Percentiles rank a stretch among this genome's conserved stretches.
These are phyloP conservation scores for Thaumatotibia leucotreta DNA, from an alignment of 1,140 invertebrate genomes.

Conservation along the genomic window DNA sequence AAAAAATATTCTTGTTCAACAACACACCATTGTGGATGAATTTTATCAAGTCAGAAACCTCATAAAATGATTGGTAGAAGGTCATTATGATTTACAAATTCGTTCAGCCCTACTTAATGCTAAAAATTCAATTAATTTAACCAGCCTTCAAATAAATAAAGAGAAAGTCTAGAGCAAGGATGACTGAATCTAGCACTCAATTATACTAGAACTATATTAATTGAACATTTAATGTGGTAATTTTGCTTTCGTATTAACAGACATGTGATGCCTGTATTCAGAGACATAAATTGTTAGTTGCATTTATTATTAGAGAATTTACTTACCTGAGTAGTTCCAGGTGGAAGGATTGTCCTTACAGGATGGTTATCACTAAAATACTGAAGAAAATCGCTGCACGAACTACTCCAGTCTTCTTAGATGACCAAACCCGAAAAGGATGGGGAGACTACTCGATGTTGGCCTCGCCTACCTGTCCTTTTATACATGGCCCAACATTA, in stretches of 20 bases:
- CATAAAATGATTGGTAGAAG: too few species aligned
- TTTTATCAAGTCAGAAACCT: too few species aligned
- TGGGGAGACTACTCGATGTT: conserved; percentile 67
- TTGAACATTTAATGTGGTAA: too few species aligned
- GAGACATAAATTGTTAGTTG: not conserved
- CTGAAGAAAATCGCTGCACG: conserved; percentile 77
- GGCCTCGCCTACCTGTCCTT: conserved; percentile 12
- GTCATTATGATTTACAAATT: too few species aligned
- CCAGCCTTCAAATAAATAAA: not conserved
- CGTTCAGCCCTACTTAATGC: not conserved
- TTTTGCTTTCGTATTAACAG: too few species aligned
- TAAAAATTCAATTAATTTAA: not conserved
- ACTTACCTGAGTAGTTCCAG: conserved; percentile 40
- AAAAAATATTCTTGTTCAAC: too few species aligned
- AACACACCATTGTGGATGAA: too few species aligned
- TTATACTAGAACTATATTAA: too few species aligned
- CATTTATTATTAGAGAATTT: conserved; percentile 4
- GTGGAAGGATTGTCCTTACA: conserved; percentile 36
- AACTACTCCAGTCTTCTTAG: conserved; percentile 77
- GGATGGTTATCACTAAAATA: conserved; percentile 71
- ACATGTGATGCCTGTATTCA: too few species aligned
- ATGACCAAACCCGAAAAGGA: conserved; percentile 62
- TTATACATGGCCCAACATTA: conserved; percentile 68
- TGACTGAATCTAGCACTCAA: not conserved
- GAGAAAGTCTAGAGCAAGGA: not conserved